Evolutionary conservation across 2,888 invertebrate species (phyloP).

Genomic region (Toxonevra muliebris): DNA sequence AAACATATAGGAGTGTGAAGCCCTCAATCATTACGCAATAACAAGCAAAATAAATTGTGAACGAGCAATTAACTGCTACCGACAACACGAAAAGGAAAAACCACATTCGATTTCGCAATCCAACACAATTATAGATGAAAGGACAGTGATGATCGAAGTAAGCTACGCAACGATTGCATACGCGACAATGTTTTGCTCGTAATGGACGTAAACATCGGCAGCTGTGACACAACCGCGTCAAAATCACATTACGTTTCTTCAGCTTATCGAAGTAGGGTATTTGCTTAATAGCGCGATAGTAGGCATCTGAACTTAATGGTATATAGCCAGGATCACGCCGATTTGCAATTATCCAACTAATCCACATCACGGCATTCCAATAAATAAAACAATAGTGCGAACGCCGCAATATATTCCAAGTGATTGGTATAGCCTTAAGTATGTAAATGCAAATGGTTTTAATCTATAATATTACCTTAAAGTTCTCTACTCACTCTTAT

Average conservation of each 20-base stretch:
- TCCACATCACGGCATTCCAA: slow-evolving; percentile 93
- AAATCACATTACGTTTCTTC: slow-evolving; percentile 84
- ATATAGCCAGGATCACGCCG: slow-evolving; percentile 90
- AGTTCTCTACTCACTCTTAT: slow-evolving; percentile 72
- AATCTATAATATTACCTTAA: background rate
- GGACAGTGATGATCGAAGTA: slow-evolving; percentile 97
- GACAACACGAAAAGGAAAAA: slow-evolving; percentile 90
- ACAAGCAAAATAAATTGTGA: slow-evolving; percentile 87
- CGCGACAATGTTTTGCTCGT: slow-evolving; percentile 90
- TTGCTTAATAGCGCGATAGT: slow-evolving; percentile 89
- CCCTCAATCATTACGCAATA: slow-evolving; percentile 87
- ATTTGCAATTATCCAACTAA: slow-evolving; percentile 90
- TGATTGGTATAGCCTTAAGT: slow-evolving; percentile 83
- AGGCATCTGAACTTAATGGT: slow-evolving; percentile 88
- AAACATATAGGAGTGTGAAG: slow-evolving; percentile 83
- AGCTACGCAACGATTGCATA: slow-evolving; percentile 88
- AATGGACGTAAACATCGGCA: slow-evolving; percentile 87
- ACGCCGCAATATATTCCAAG: slow-evolving; percentile 86
- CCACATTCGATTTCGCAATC: slow-evolving; percentile 91
- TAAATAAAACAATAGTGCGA: slow-evolving; percentile 91
- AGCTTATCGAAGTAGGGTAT: slow-evolving; percentile 93
- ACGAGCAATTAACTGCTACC: slow-evolving; percentile 86
- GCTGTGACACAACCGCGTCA: slow-evolving; percentile 88
- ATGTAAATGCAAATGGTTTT: slow-evolving; percentile 3
- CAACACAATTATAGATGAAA: slow-evolving; percentile 95